A percentile compares a stretch with the other conserved stretches of the same genome.
These are phyloP conservation scores for Anisognathus igniventris DNA, from an alignment of 2,797 vertebrate genomes.

Conservation along the genomic window DNA sequence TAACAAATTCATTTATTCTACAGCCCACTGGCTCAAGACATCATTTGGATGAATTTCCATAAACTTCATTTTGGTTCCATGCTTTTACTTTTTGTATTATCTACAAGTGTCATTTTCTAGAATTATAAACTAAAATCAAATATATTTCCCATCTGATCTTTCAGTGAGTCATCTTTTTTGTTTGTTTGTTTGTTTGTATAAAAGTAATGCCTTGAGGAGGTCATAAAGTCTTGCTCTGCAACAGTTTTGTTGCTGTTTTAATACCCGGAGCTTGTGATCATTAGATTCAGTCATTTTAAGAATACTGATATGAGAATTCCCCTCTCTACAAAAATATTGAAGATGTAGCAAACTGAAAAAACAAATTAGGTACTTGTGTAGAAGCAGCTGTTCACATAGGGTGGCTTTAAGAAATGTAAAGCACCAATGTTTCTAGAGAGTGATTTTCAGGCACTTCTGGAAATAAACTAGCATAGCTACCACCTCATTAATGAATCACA, in stretches of 20 bases:
- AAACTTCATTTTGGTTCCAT: background rate
- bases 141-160: background rate
- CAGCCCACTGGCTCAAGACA: background rate
- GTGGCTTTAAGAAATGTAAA: background rate
- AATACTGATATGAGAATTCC: background rate
- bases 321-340: background rate
- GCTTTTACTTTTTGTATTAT: background rate
- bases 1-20: background rate
- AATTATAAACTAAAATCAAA: constrained; percentile 34
- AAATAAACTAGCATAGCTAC: background rate
- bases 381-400: background rate
- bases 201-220: background rate
- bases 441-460: background rate
- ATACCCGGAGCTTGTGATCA: background rate
- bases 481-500: background rate
- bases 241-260: background rate
- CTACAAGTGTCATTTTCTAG: background rate
- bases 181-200: background rate
- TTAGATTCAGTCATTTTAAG: background rate
- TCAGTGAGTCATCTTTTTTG: background rate
- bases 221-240: background rate
- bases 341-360: background rate
- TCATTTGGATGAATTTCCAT: background rate
- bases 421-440: background rate
- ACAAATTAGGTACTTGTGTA: background rate